Evolutionary conservation across 2,888 invertebrate genomes (phyloP).

Genomic region (Chymomyza amoena): DNA sequence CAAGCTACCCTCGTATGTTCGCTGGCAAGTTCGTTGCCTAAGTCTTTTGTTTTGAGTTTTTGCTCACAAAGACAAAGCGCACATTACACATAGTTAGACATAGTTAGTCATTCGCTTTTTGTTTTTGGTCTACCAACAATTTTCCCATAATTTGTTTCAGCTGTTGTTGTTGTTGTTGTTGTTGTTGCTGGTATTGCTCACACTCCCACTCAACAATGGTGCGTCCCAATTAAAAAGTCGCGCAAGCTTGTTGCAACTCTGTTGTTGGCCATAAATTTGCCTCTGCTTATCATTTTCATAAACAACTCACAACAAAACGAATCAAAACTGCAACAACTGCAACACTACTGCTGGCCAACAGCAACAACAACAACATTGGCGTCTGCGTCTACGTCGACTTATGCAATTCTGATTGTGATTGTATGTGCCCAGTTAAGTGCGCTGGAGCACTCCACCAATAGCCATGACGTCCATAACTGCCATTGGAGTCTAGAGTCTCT

Average conservation of each 20-base stretch:
- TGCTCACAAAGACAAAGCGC: background rate
- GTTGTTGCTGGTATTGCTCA: constrained; percentile 23
- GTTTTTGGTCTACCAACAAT: background rate
- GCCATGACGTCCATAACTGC: constrained; percentile 5
- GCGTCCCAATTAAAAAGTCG: constrained; percentile 16
- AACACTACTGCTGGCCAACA: constrained; percentile 8
- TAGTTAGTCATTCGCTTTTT: background rate
- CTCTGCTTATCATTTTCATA: constrained; percentile 72
- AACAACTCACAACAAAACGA: constrained; percentile 55
- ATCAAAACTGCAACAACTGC: constrained; percentile 29
- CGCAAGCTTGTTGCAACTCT: constrained; percentile 20
- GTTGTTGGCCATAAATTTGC: constrained; percentile 26
- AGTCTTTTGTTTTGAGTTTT: constrained; percentile 55
- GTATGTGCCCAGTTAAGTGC: constrained; percentile 8
- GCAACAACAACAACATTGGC: constrained; percentile 20
- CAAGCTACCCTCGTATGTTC: background rate
- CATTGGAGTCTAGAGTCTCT: constrained; percentile 18
- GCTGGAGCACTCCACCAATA: background rate
- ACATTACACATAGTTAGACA: background rate
- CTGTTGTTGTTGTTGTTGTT: constrained; percentile 17
- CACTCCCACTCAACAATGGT: constrained; percentile 1
- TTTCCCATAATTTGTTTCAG: background rate
- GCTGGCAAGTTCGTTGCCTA: constrained; percentile 48
- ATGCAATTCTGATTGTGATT: constrained; percentile 63
- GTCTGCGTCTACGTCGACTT: constrained; percentile 39